Evolutionary conservation across 2,797 vertebrate genomes (phyloP).

Genomic region (Chaetophractus vellerosus): DNA sequence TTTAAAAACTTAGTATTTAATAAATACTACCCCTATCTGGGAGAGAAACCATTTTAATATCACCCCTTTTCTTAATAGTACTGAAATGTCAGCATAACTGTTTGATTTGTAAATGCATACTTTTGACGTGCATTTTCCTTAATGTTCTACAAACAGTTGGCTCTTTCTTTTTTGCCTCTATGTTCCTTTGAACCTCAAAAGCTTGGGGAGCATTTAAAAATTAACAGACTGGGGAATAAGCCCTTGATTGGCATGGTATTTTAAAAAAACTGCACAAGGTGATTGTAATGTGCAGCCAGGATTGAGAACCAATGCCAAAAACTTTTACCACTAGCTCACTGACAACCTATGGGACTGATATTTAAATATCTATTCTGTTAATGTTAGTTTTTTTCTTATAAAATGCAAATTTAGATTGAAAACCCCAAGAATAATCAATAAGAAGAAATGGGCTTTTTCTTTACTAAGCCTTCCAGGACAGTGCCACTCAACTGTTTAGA

Average conservation of each 20-base stretch:
- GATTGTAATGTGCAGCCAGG: background rate
- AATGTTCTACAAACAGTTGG: slow-evolving; percentile 34
- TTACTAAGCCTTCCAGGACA: background rate
- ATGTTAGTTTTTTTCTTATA: slow-evolving; percentile 4
- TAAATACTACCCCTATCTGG: background rate
- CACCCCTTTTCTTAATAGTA: background rate
- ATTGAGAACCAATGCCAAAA: background rate
- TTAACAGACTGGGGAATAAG: too few species aligned
- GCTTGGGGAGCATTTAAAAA: slow-evolving; percentile 47
- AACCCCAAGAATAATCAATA: background rate
- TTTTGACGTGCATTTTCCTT: slow-evolving; percentile 50
- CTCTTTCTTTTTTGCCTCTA: background rate
- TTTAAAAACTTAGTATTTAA: slow-evolving; percentile 57
- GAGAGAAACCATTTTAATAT: slow-evolving; percentile 37
- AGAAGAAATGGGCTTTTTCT: slow-evolving; percentile 22
- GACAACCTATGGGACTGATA: background rate
- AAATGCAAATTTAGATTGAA: slow-evolving; percentile 16
- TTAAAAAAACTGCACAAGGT: background rate
- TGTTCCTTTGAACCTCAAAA: slow-evolving; percentile 36
- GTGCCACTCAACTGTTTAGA: background rate
- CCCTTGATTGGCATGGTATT: background rate
- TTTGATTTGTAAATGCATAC: slow-evolving; percentile 37
- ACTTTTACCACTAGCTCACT: background rate
- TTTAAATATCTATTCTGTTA: background rate
- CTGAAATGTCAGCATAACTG: slow-evolving; percentile 35